These are phyloP conservation scores for Pomatorhinus ruficollis DNA, from an alignment of 2,113 vertebrate genomes.

Conservation along the genomic window DNA sequence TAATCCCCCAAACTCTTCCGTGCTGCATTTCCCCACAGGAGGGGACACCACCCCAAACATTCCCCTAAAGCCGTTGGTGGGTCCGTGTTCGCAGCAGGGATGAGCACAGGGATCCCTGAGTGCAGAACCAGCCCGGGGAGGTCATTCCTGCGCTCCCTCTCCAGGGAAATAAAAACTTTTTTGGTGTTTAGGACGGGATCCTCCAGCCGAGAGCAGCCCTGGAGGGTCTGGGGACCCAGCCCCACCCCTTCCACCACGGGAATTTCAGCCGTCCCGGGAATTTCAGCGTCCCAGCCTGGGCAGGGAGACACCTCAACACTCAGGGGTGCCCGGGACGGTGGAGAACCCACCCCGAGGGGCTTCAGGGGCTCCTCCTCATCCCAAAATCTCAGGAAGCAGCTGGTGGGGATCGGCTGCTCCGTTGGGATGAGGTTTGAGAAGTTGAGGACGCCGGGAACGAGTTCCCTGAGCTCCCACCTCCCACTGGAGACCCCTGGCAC, in stretches of 20 bases:
- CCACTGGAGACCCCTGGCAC: not conserved
- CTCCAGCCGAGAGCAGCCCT: not conserved
- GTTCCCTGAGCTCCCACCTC: not conserved
- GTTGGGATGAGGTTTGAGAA: rapidly evolving
- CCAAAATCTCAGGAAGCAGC: rapidly evolving
- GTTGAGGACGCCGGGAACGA: rapidly evolving
- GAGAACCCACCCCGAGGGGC: rapidly evolving
- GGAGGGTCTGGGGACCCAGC: not conserved
- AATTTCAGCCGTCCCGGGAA: not conserved
- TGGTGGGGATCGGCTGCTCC: not conserved
- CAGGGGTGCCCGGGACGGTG: not conserved
- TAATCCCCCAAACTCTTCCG: rapidly evolving
- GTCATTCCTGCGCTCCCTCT: not conserved
- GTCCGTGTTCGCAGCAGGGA: not conserved
- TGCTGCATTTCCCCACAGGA: rapidly evolving
- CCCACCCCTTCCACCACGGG: rapidly evolving
- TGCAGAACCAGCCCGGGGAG: rapidly evolving
- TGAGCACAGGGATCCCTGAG: rapidly evolving
- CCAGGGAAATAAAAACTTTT: rapidly evolving
- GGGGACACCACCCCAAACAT: not conserved
- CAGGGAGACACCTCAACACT: not conserved
- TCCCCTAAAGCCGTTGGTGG: rapidly evolving
- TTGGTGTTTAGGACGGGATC: rapidly evolving
- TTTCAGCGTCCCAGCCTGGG: not conserved
- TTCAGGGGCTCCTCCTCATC: not conserved